These are phyloP conservation scores for Cariama cristata DNA, from an alignment of 2,113 vertebrate species.

Conservation along the genomic window DNA sequence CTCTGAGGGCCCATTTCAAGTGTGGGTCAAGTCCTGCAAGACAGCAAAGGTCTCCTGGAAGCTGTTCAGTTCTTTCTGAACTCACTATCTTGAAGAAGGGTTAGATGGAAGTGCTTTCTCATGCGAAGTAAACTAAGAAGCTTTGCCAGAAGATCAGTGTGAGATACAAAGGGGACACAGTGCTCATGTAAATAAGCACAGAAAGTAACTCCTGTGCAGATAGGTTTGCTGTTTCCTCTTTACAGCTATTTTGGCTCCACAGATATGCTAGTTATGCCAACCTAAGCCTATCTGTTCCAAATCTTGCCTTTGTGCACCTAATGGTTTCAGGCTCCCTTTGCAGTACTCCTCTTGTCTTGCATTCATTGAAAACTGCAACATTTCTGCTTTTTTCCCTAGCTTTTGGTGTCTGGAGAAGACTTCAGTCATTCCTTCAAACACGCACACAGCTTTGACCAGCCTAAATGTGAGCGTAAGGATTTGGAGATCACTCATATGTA, in stretches of 20 bases:
- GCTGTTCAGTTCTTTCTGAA: neutral
- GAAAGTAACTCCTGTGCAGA: neutral
- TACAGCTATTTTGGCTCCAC: neutral
- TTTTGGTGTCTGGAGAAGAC: neutral
- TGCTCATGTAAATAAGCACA: neutral
- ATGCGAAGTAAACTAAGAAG: neutral
- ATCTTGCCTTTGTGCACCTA: neutral
- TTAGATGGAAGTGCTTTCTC: neutral
- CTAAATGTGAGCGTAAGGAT: neutral
- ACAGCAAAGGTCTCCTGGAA: neutral
- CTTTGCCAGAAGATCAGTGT: neutral
- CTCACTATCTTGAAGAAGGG: neutral
- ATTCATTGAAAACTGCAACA: neutral
- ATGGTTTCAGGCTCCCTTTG: neutral
- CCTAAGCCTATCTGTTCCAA: neutral
- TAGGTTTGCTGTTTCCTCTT: neutral
- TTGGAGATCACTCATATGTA: neutral
- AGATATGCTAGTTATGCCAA: neutral
- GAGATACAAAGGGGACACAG: neutral
- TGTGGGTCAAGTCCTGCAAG: neutral
- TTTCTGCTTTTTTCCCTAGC: neutral
- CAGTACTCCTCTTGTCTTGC: neutral
- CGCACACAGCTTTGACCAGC: neutral
- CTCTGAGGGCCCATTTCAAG: neutral
- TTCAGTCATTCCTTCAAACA: neutral